Evolutionary conservation across 2,888 invertebrate genomes (phyloP).

Genomic region (Stegana nigrithorax): DNA sequence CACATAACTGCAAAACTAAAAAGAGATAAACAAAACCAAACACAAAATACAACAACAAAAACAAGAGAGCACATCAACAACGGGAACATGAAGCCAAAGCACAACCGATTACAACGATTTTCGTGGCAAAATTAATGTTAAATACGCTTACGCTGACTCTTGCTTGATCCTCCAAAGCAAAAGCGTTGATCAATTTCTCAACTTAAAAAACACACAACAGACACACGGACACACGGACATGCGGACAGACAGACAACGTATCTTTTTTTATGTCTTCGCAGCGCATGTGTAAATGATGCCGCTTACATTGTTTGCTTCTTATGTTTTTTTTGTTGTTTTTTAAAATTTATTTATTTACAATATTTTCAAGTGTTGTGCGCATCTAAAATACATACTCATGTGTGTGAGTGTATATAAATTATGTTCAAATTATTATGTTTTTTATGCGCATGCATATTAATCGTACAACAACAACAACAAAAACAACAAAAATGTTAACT

Average conservation of each 20-base stretch:
- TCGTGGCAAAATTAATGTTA: constrained; percentile 62
- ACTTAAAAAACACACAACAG: not conserved
- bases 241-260: constrained; percentile 45
- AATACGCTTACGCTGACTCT: constrained; percentile 59
- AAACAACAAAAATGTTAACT: not conserved
- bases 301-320: no score
- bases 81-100: no score
- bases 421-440: constrained; percentile 57
- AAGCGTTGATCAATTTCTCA: constrained; percentile 59
- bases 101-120: constrained; percentile 38
- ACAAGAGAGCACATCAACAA: no score
- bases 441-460: constrained; percentile 12
- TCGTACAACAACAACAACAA: not conserved
- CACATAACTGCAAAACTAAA: no score
- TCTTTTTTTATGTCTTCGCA: constrained; percentile 13
- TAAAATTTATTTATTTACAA: constrained; percentile 53
- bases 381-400: no score
- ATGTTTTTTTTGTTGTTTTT: no score
- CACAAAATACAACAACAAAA: no score
- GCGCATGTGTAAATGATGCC: constrained; percentile 59
- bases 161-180: constrained; percentile 61
- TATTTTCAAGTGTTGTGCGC: constrained; percentile 29
- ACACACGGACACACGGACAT: not conserved
- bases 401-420: constrained; percentile 62
- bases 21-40: no score